Conservation (phyloP, 2,113 vertebrate species). For the Callithrix jacchus region DNA sequence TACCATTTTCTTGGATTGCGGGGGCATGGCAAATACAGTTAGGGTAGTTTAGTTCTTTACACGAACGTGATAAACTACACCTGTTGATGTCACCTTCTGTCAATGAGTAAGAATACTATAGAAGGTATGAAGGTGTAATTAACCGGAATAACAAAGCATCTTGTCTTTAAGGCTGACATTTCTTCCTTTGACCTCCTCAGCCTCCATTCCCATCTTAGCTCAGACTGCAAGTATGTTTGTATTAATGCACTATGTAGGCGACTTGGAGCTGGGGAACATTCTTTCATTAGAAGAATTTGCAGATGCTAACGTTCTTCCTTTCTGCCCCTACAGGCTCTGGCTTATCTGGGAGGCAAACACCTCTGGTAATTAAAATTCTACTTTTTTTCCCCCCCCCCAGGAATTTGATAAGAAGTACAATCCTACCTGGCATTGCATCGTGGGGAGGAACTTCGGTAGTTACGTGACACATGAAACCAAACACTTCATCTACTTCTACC, state of each 20-base stretch:
- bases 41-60: background rate
- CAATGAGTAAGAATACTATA: background rate
- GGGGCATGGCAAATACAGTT: background rate
- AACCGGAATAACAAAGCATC: background rate
- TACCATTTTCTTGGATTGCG: background rate
- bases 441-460: constrained; percentile 98
- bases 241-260: constrained; percentile 62
- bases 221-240: constrained; percentile 59
- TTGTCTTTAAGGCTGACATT: constrained; percentile 41
- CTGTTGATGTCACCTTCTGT: background rate
- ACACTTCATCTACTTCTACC: constrained; percentile 99
- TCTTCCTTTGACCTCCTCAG: constrained; percentile 2
- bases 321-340: constrained; percentile 22
- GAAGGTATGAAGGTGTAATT: background rate
- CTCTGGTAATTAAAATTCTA: constrained; percentile 38
- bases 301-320: constrained; percentile 30
- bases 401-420: constrained; percentile 99
- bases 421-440: constrained; percentile 99
- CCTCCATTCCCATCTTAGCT: constrained; percentile 13
- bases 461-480: constrained; percentile 99
- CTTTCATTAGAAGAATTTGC: constrained; percentile 61
- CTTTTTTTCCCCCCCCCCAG: constrained; percentile 80
- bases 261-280: constrained; percentile 60
- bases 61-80: background rate
- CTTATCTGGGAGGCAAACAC: constrained; percentile 1